A percentile compares a stretch with the other conserved stretches of the same genome.
Evolutionary conservation across 2,888 invertebrate genomes (phyloP).

Genomic region (Cantharis flavilabris): DNA sequence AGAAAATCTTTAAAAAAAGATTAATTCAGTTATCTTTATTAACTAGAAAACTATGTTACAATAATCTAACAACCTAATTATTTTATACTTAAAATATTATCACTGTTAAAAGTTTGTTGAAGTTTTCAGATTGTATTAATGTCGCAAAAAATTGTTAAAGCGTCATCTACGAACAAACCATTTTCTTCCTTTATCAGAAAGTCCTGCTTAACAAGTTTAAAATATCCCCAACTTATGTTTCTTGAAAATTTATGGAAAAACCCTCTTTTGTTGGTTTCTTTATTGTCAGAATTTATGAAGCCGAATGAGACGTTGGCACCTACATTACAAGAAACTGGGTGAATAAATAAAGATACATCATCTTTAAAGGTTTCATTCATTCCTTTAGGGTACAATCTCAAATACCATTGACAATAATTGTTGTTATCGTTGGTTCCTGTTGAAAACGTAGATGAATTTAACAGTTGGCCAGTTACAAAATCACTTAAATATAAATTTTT

Average conservation of each 20-base stretch:
- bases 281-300: neutral
- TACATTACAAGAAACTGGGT: neutral
- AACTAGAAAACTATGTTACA: too few relatives aligned
- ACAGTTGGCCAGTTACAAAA: neutral
- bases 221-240: neutral
- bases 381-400: neutral
- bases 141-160: neutral
- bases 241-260: neutral
- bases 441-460: neutral
- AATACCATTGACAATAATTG: neutral
- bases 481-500: neutral
- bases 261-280: neutral
- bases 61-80: too few relatives aligned
- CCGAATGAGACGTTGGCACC: neutral
- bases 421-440: neutral
- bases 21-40: too few relatives aligned
- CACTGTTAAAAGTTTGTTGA: too few relatives aligned
- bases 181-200: neutral
- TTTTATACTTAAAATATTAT: too few relatives aligned
- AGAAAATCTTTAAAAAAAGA: too few relatives aligned
- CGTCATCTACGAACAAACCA: neutral
- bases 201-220: neutral
- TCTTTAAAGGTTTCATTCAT: neutral
- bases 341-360: neutral
- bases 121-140: neutral